phyloP scores from a whole-genome alignment of 2,888 invertebrate genomes.

The Agonum fuliginosum region DNA sequence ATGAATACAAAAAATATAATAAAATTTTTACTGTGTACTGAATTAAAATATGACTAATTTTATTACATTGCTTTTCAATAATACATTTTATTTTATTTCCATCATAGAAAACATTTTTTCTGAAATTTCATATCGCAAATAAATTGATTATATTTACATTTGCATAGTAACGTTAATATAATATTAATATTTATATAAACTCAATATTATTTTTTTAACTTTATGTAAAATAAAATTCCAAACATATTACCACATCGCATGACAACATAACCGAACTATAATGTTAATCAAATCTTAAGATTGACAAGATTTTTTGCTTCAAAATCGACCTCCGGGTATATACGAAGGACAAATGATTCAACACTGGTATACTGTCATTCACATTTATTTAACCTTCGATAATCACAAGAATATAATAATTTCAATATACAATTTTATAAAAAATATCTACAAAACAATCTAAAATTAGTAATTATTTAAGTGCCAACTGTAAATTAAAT shows the following conservation, averaged over 20 bases:
- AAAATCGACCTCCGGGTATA: not conserved
- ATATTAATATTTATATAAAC: too few species aligned
- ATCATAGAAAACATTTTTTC: too few species aligned
- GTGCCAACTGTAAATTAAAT: too few species aligned
- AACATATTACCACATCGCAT: not conserved
- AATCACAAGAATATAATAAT: constrained; percentile 14
- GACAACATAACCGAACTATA: constrained; percentile 22
- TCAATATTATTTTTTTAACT: not conserved
- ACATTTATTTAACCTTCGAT: constrained; percentile 17
- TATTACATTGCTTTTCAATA: too few species aligned
- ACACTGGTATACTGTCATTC: constrained; percentile 8
- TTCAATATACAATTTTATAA: not conserved
- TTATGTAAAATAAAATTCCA: constrained; percentile 6
- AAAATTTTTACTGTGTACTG: too few species aligned
- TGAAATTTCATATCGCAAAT: too few species aligned
- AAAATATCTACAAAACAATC: not conserved
- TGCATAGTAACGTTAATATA: too few species aligned
- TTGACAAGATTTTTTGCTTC: constrained; percentile 17
- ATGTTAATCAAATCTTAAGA: constrained; percentile 6
- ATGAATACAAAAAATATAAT: too few species aligned
- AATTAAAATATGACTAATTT: too few species aligned
- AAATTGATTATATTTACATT: too few species aligned
- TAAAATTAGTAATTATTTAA: constrained; percentile 12
- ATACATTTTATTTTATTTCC: too few species aligned
- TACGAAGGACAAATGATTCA: constrained; percentile 52